These are phyloP conservation scores for Callionymus lyra DNA, from an alignment of 2,113 vertebrate genomes.

Conservation along the genomic window DNA sequence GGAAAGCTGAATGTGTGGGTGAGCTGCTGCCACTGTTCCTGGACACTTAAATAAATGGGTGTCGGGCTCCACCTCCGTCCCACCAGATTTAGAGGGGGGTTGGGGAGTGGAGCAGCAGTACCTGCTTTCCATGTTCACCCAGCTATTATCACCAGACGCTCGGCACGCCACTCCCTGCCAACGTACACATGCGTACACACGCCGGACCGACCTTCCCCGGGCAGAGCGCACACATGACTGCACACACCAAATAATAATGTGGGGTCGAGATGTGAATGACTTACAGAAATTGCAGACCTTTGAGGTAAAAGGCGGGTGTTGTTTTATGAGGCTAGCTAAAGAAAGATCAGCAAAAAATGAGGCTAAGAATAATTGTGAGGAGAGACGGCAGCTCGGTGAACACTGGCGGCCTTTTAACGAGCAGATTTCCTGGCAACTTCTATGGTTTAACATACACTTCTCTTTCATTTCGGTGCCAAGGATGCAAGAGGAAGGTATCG, in stretches of 20 bases:
- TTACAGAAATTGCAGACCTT: constrained; percentile 50
- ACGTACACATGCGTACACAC: constrained; percentile 45
- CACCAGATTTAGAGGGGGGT: constrained; percentile 3
- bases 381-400: constrained; percentile 6
- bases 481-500: too few species aligned
- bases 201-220: too few species aligned
- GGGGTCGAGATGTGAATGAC: constrained; percentile 49
- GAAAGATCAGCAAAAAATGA: constrained; percentile 28
- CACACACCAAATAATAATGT: constrained; percentile 58
- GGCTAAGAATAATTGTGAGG: constrained; percentile 42
- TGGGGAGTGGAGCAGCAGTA: constrained; percentile 39
- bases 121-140: constrained; percentile 51
- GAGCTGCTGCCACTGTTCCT: constrained; percentile 39
- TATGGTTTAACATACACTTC: too few species aligned
- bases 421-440: too few species aligned
- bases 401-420: neutral
- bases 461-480: too few species aligned
- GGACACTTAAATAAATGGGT: constrained; percentile 46
- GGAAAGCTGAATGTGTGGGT: constrained; percentile 40
- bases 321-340: constrained; percentile 57
- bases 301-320: constrained; percentile 47
- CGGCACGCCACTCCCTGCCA: constrained; percentile 51
- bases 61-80: constrained; percentile 28
- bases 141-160: constrained; percentile 56
- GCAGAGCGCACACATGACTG: constrained; percentile 40